Evolutionary conservation across 2,113 vertebrate genomes (phyloP).

Genomic region (Oncorhynchus gorbuscha): DNA sequence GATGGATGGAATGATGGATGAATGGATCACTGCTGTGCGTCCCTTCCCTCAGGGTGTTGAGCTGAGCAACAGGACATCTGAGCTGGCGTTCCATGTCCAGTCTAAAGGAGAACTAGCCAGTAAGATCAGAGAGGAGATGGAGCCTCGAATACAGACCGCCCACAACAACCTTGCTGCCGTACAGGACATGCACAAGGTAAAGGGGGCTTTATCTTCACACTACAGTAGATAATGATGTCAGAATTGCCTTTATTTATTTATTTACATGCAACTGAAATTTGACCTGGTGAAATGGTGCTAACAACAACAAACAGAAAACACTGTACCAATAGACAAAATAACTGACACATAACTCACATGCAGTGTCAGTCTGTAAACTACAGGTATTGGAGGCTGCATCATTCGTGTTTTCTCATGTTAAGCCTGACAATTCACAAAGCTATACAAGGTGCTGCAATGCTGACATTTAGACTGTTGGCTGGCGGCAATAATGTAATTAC

Average conservation of each 20-base stretch:
- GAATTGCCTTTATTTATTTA: neutral
- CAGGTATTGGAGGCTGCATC: no score
- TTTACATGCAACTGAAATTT: neutral
- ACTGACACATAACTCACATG: no score
- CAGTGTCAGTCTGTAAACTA: no score
- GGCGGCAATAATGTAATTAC: no score
- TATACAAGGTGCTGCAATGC: no score
- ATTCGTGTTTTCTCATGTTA: no score
- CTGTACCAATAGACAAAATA: no score
- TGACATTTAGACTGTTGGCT: no score
- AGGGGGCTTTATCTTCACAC: no score
- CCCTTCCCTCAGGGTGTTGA: constrained; percentile 31
- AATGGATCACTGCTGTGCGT: neutral
- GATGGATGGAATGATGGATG: neutral
- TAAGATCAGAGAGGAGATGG: constrained; percentile 45
- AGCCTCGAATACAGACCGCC: constrained; percentile 33
- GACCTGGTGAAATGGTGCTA: neutral
- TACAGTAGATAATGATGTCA: neutral
- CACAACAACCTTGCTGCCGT: constrained; percentile 47
- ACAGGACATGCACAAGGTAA: constrained; percentile 61
- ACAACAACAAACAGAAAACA: neutral
- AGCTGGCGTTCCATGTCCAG: constrained; percentile 55
- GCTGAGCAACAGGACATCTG: constrained; percentile 48
- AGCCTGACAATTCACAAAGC: no score
- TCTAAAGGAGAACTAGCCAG: constrained; percentile 54